A percentile compares a stretch with the other conserved stretches of the same genome.
Conservation (phyloP, 2,888 invertebrate genomes). For the Tinea semifulvella region DNA sequence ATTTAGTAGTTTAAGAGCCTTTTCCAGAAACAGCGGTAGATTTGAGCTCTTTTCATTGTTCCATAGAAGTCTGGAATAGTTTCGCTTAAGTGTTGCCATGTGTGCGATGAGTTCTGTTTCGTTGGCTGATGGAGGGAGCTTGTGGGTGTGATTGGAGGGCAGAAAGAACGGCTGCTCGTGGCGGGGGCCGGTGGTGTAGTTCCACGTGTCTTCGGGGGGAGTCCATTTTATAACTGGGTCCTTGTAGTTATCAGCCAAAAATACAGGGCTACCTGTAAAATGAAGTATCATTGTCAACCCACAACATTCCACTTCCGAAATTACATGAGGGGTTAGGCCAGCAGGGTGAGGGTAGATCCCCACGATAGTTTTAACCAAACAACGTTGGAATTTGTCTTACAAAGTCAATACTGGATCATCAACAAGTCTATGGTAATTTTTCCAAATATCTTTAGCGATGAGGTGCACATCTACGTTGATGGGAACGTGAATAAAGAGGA, state of each 20-base stretch:
- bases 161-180: conserved; percentile 51
- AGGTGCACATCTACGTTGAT: too few relatives aligned
- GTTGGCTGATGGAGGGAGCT: conserved; percentile 57
- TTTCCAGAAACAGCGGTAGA: conserved; percentile 82
- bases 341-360: too few relatives aligned
- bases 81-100: conserved; percentile 51
- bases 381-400: background rate
- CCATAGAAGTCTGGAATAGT: conserved; percentile 74
- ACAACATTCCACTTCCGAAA: too few relatives aligned
- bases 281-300: too few relatives aligned
- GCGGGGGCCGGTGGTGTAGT: conserved; percentile 44
- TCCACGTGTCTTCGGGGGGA: conserved; percentile 57
- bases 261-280: conserved; percentile 55
- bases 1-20: conserved; percentile 83
- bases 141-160: conserved; percentile 57
- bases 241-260: conserved; percentile 35
- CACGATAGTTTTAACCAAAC: too few relatives aligned
- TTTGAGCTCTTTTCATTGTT: conserved; percentile 76
- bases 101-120: conserved; percentile 56
- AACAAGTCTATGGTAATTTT: too few relatives aligned
- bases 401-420: too few relatives aligned
- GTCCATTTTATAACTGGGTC: conserved; percentile 55
- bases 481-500: too few relatives aligned
- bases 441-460: too few relatives aligned
- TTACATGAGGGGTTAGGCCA: too few relatives aligned